A percentile compares a stretch with the other conserved stretches of the same genome.
Conservation (phyloP, 2,888 invertebrate species). For the Scaptomyza caliginosa region DNA sequence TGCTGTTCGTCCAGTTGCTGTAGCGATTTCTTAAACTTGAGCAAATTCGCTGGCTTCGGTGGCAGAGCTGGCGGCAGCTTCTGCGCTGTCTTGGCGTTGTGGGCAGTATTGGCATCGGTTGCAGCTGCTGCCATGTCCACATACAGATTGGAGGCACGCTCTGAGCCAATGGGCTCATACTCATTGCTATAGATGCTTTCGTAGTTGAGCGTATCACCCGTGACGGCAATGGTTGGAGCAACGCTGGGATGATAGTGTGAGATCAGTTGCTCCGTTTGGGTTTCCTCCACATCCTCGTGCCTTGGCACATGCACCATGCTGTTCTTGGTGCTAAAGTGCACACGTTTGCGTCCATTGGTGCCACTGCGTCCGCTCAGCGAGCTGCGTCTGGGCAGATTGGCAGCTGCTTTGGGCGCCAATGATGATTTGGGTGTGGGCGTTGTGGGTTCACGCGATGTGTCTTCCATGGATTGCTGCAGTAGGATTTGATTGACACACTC, state of each 20-base stretch:
- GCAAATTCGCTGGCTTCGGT: constrained; percentile 90
- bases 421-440: constrained; percentile 46
- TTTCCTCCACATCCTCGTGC: constrained; percentile 73
- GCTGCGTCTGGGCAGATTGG: constrained; percentile 70
- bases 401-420: constrained; percentile 27
- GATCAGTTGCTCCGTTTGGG: constrained; percentile 42
- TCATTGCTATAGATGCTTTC: constrained; percentile 90
- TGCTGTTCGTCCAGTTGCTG: constrained; percentile 73
- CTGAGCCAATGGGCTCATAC: constrained; percentile 88
- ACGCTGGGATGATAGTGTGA: constrained; percentile 66
- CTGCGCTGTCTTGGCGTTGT: constrained; percentile 49
- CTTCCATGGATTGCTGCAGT: constrained; percentile 89
- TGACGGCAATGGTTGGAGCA: constrained; percentile 14
- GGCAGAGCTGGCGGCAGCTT: constrained; percentile 89
- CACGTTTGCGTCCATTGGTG: constrained; percentile 84
- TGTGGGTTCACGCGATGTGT: constrained; percentile 64
- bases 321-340: constrained; percentile 87
- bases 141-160: constrained; percentile 86
- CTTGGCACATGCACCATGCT: constrained; percentile 85
- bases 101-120: constrained; percentile 76
- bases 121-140: constrained; percentile 86
- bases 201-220: constrained; percentile 84
- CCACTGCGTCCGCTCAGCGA: constrained; percentile 72
- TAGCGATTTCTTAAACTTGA: constrained; percentile 86
- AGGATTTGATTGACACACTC: constrained; percentile 94